phyloP scores from a whole-genome alignment of 2,113 vertebrate species.

The Takifugu bimaculatus region DNA sequence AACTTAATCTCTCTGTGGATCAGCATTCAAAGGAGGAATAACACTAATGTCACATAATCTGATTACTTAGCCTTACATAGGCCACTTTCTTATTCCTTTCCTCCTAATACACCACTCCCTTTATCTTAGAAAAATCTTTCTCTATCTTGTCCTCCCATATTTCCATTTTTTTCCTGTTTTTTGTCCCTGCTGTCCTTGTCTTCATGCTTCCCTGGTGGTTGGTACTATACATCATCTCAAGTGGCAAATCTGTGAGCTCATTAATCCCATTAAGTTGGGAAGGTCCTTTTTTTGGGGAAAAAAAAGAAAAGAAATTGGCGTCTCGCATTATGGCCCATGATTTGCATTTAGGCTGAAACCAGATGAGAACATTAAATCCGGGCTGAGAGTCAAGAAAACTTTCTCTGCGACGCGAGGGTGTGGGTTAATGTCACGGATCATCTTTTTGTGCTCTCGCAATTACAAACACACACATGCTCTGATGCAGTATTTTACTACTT shows the following conservation, averaged over 20 bases:
- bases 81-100: constrained; percentile 11
- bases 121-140: not conserved
- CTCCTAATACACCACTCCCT: not conserved
- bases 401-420: constrained; percentile 30
- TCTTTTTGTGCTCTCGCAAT: constrained; percentile 33
- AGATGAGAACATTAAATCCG: constrained; percentile 54
- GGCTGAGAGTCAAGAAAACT: constrained; percentile 50
- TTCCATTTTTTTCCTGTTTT: not conserved
- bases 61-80: constrained; percentile 54
- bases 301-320: constrained; percentile 44
- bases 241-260: constrained; percentile 45
- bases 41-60: constrained; percentile 45
- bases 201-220: constrained; percentile 12
- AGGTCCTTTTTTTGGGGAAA: constrained; percentile 18
- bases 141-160: not conserved
- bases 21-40: constrained; percentile 30
- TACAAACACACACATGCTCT: constrained; percentile 10
- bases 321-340: constrained; percentile 58
- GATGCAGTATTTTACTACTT: not conserved
- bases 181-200: not conserved
- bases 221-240: constrained; percentile 17
- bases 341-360: constrained; percentile 70
- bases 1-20: constrained; percentile 37
- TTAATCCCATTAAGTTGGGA: constrained; percentile 61
- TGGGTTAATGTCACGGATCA: too few relatives aligned